Evolutionary conservation across 2,888 invertebrate genomes (phyloP), one percentile per base, ranked within the genome.

Genomic region (Phyllotreta cruciferae): DNA sequence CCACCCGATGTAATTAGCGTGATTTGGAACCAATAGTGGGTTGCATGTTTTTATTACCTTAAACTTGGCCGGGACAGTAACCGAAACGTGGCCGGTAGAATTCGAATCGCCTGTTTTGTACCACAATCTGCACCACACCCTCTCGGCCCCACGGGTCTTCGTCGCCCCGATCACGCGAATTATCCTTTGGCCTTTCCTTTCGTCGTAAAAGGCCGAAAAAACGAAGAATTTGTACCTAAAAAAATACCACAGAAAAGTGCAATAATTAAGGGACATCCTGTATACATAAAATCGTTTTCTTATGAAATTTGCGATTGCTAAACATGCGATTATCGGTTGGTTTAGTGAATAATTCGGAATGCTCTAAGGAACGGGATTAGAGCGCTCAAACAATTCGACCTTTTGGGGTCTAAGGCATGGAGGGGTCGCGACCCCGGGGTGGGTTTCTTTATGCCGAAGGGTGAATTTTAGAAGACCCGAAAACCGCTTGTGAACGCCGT

Each of bases 121-220:
- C 91, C 92, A 92, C 65, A 93, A 81, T 10, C 92, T 85, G 74
- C 93, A 94, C 84, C 90, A 87, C 11, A 94, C 93, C 8, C 88
- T 82, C 77, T 94, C 94, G 0, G 92, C 89, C 1, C 90, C 89
- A 54, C 93, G 87, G 0, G 95, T 96, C 82, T 92, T 92, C 0
- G 95, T 94, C 7, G 94, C 94, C 8, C 93, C 94, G 70, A 96
- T 90, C 62, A 96, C 85, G 47, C 95, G 86, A 53, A 95, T 86
- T 6, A 87, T 83, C 60, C 89, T 86, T 50, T 86, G 85, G 57
- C 85, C 86, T 72, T 85, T 84, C 70, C 93, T 86, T 54, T 88
- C 85, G 82, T 96, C 95, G 77, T 90, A 92, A 78, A 90, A 96
- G 54, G 96, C 95, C 7, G 95, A 94, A 78, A 93, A 96, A 56